These are phyloP conservation scores for Schlechtendalia chinensis DNA, from an alignment of 1,140 invertebrate genomes.

Conservation along the genomic window DNA sequence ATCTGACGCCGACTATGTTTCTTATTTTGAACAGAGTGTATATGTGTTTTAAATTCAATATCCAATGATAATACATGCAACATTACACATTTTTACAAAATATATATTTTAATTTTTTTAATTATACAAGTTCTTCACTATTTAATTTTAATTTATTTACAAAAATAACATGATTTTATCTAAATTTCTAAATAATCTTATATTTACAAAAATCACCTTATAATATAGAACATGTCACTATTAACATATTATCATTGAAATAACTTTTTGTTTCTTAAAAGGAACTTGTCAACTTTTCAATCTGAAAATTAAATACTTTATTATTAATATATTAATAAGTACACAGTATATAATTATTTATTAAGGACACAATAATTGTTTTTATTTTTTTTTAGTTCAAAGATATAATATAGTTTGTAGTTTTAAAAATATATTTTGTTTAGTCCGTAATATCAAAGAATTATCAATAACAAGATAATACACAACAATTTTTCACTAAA, in stretches of 20 bases:
- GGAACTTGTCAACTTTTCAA: neutral
- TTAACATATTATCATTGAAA: neutral
- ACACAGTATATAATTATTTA: neutral
- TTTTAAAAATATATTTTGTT: neutral
- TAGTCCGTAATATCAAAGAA: no score
- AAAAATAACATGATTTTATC: neutral
- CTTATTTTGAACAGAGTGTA: neutral
- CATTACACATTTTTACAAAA: no score
- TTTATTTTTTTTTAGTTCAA: no score
- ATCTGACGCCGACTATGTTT: neutral
- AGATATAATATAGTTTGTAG: no score
- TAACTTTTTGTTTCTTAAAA: neutral
- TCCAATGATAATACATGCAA: no score
- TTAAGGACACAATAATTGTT: no score
- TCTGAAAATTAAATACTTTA: constrained; percentile 12
- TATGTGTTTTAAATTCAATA: neutral
- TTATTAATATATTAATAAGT: neutral
- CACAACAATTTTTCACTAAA: no score
- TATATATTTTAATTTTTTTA: no score
- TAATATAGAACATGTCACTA: neutral
- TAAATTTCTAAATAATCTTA: neutral
- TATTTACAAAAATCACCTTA: neutral
- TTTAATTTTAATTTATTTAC: neutral
- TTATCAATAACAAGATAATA: no score
- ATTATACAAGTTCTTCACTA: no score